Evolutionary conservation across 2,113 vertebrate species (phyloP).

Genomic region (Cochlearius cochlearius): DNA sequence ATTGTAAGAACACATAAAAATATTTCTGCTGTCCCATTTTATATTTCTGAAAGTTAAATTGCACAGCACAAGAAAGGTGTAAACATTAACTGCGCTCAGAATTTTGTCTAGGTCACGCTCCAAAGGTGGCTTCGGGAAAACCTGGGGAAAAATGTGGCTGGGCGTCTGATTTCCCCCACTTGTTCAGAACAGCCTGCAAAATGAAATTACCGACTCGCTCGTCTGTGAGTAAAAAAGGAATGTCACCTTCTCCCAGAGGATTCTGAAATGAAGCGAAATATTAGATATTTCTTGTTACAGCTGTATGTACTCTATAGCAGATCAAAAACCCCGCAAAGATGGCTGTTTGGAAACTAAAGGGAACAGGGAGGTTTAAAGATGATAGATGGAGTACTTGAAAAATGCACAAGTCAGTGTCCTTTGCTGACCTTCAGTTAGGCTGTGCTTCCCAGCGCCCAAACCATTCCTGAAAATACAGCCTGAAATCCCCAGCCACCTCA

Average conservation of each 20-base stretch:
- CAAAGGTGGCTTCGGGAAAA: conserved; percentile 31
- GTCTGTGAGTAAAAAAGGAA: conserved; percentile 37
- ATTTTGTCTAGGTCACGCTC: conserved; percentile 19
- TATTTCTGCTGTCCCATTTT: conserved; percentile 61
- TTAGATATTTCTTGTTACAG: not conserved
- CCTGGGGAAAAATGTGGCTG: not conserved
- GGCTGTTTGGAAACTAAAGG: not conserved
- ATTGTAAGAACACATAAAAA: conserved; percentile 62
- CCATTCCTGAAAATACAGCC: not conserved
- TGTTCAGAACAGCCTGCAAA: conserved; percentile 39
- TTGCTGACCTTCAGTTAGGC: not conserved
- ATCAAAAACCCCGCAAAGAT: not conserved
- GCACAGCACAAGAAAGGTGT: conserved; percentile 11
- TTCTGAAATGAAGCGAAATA: conserved; percentile 46
- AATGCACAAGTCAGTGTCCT: not conserved
- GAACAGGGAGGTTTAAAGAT: not conserved
- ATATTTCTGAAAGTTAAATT: conserved; percentile 63
- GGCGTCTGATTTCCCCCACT: conserved; percentile 49
- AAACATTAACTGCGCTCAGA: not conserved
- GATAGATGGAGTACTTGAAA: not conserved
- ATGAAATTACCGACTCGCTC: conserved; percentile 8
- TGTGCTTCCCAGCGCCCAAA: not conserved
- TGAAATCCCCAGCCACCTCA: not conserved
- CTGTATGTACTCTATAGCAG: not conserved
- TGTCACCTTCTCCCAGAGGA: conserved; percentile 7